Base-by-base conservation (phyloP, 2,888 invertebrate species). In the Stenichneumon culpator region DNA sequence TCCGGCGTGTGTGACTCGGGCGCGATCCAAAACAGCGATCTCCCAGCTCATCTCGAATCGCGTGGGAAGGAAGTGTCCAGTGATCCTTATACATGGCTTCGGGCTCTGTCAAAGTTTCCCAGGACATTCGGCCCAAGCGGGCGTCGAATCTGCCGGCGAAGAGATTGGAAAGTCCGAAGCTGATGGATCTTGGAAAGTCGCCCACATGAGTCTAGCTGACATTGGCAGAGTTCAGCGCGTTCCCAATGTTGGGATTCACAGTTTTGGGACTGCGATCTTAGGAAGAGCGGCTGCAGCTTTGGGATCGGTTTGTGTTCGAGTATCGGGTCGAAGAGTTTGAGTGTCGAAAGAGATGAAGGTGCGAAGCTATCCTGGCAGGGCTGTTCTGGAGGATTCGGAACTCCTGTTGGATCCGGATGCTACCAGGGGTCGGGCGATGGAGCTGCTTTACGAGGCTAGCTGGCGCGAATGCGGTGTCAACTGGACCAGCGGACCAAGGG, bases 341-440 rank as follows among this genome's bases (percentile, higher is more conserved):
- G 14, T n/a, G 25, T 16, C 14, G 4, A 28, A 11, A 2, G 82
- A 32, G 86, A 97, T 98, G 97, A 97, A 97, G 95, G 97, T 97
- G 88, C 97, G 97, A 93, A 97, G 97, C 91, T 97, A 97, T 94
- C 97, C 97, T 63, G 97, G 97, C 88, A 97, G 97, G 94, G 97
- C 97, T 87, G 97, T 97, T 92, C 90, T 95, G 75, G 94, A 95
- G 86, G 95, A 95, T 84, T 95, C 96, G 80, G 94, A 96, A 93
- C 92, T 96, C 84, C 95, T 96, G 80, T 95, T 97, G 95, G 97
- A 97, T 93, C 96, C 96, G 93, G 96, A 96, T 91, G 96, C 96
- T 87, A 95, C 96, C 63, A 95, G 95, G 89, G 96, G 96, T 88
- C 95, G 95, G 90, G 96, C 96, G 86, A 96, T 97, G 97, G 97